Evolutionary conservation across 2,113 vertebrate species (phyloP).

Genomic region (Ameiurus melas): DNA sequence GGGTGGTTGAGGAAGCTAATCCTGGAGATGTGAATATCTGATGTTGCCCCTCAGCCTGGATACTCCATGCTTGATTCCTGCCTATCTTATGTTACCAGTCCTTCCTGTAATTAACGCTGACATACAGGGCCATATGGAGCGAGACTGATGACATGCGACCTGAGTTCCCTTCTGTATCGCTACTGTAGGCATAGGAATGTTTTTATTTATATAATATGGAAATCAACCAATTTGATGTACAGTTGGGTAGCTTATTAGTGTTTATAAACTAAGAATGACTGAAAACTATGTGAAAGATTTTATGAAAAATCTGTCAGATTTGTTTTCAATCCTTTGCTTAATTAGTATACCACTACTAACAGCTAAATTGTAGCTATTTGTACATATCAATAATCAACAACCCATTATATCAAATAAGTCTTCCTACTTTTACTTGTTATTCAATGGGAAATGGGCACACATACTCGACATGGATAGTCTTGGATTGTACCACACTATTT

Average conservation of each 20-base stretch:
- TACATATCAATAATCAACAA: not conserved
- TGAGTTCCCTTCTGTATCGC: slow-evolving; percentile 31
- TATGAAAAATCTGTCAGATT: not conserved
- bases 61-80: slow-evolving; percentile 53
- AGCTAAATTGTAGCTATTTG: not conserved
- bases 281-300: not conserved
- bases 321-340: not conserved
- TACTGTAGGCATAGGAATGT: not conserved
- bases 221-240: not conserved
- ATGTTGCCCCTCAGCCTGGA: slow-evolving; percentile 50
- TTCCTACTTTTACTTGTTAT: not conserved
- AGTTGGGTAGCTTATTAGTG: not conserved
- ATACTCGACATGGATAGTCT: not conserved
- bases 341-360: not conserved
- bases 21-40: slow-evolving; percentile 54
- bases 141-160: slow-evolving; percentile 47
- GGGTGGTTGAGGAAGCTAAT: slow-evolving; percentile 49
- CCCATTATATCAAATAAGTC: not conserved
- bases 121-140: slow-evolving; percentile 50
- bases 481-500: not conserved
- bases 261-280: not conserved
- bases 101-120: slow-evolving; percentile 55
- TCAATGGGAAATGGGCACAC: not conserved
- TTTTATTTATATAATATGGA: not conserved
- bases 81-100: slow-evolving; percentile 53